Base-by-base conservation (phyloP, 2,888 invertebrate species). In the Slavum lentiscoides region DNA sequence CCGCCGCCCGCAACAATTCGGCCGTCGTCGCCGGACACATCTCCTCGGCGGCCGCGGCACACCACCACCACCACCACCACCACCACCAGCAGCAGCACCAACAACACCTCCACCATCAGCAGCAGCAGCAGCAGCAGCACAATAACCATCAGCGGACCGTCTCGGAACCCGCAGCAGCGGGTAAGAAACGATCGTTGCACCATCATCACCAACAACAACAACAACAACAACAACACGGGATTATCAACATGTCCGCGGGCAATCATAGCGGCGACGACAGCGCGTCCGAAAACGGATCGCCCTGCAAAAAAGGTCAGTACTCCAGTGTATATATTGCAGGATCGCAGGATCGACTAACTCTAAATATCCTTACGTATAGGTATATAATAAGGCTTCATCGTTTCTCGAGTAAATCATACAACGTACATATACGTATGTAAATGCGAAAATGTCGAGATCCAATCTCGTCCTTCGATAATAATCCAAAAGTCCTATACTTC, bases 1-100 rank as follows among this genome's bases (percentile, higher is more conserved):
- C 88, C 82, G 80, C 84, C 19, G 66, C 80, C 17, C 17, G 81
- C 1, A 68, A 53, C n/a, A 62, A 30, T 49, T 7, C 77, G 55
- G 70, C 30, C 2, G 30, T 4, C 30, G 30, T 49, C 13, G 61
- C 68, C 23, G 37, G 61, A 21, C 74, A 74, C 39, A 43, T 66
- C 6, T 21, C 74, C 6, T 21, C 74, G 17, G 37, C 74, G 37
- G 15, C 70, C 55, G 59, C 30, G 30, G n/a, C n/a, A n/a, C 64
- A 64, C 6, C 62, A 64, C 7, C 62, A 64, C 17, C 62, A 64
- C 15, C 70, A 72, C 6, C 64, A 64, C 6, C 62, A 64, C 7
- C 62, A 64, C 17, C 62, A 64, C 15, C 70, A 72, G 4, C 70
- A 72, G 15, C 70, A 70, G 0, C 70, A 70, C 3, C 67, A 68